Evolutionary conservation across 2,113 vertebrate genomes (phyloP).

Genomic region (Trematomus loennbergii): DNA sequence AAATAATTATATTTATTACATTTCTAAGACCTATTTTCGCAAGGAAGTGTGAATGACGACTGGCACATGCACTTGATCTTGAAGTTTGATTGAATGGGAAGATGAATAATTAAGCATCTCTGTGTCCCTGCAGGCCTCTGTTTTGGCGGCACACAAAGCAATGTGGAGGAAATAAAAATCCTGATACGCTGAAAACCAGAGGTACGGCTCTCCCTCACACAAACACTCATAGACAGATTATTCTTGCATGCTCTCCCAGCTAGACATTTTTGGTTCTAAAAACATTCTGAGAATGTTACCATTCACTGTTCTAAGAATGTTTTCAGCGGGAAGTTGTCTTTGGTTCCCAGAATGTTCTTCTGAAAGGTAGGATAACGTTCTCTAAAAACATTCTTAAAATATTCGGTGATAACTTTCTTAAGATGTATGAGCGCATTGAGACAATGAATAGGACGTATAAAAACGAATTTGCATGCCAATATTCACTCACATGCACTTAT

Average conservation of each 20-base stretch:
- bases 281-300: too few species aligned
- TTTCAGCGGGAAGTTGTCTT: too few species aligned
- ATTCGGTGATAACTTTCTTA: too few species aligned
- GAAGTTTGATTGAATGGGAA: constrained; percentile 70
- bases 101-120: constrained; percentile 73
- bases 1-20: constrained; percentile 22
- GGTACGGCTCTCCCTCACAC: constrained; percentile 57
- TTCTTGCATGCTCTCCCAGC: not conserved
- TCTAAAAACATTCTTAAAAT: too few species aligned
- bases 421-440: too few species aligned
- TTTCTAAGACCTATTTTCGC: constrained; percentile 39
- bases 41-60: constrained; percentile 28
- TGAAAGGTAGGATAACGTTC: too few species aligned
- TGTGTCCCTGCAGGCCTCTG: constrained; percentile 73
- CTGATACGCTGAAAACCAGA: constrained; percentile 71
- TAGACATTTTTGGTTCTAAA: too few species aligned
- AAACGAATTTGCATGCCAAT: too few species aligned
- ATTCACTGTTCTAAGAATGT: too few species aligned
- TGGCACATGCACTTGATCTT: constrained; percentile 34
- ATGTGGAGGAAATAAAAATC: constrained; percentile 81
- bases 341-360: too few species aligned
- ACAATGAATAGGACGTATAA: too few species aligned
- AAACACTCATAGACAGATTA: not conserved
- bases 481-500: too few species aligned
- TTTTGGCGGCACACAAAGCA: constrained; percentile 66